These are phyloP conservation scores for Cassiopea andromeda DNA, from an alignment of 30 jellyfish, hydroid and myxozoan species.

Conservation along the genomic window DNA sequence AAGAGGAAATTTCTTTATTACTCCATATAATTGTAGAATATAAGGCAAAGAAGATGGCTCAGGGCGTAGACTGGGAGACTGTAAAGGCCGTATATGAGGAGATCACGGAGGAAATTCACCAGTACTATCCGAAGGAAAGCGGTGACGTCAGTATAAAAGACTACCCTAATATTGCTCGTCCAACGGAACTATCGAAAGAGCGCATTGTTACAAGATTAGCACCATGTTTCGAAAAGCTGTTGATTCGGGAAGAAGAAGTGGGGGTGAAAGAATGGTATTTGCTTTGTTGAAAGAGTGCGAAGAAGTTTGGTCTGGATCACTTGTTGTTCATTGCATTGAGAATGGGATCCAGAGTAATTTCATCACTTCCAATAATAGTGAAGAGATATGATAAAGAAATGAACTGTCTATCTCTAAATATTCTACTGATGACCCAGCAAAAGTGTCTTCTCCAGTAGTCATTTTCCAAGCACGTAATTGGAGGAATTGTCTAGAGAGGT, in stretches of 20 bases:
- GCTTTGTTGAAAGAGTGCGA: constrained; percentile 12
- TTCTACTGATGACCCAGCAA: too few relatives aligned
- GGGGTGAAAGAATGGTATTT: constrained; percentile 3
- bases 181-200: background rate
- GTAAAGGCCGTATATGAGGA: too few relatives aligned
- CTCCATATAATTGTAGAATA: too few relatives aligned
- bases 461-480: too few relatives aligned
- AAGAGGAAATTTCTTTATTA: too few relatives aligned
- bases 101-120: background rate
- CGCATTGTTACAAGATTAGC: constrained; percentile 6
- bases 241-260: background rate
- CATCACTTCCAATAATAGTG: background rate
- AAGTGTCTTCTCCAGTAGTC: too few relatives aligned
- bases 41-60: too few relatives aligned
- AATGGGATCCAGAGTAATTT: constrained; percentile 7
- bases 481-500: too few relatives aligned
- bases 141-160: background rate
- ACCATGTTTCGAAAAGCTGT: background rate
- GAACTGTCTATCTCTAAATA: too few relatives aligned
- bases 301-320: background rate
- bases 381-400: background rate
- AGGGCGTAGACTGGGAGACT: too few relatives aligned
- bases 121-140: background rate
- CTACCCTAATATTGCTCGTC: background rate
- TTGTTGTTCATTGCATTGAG: constrained; percentile 7